These are phyloP conservation scores for Chelonus formosanus DNA, from an alignment of 2,888 invertebrate species.

Conservation along the genomic window DNA sequence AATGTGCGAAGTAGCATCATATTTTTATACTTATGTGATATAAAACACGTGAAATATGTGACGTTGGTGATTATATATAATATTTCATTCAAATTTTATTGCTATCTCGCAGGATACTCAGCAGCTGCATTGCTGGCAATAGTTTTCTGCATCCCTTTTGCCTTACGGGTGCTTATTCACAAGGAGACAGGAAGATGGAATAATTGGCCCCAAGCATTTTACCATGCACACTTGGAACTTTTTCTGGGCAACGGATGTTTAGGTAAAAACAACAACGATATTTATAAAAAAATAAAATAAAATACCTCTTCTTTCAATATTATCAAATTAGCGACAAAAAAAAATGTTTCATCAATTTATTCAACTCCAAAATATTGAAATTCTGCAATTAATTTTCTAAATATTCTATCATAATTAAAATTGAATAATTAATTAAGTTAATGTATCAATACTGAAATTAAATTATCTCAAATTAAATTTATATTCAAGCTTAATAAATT, in stretches of 20 bases:
- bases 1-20: too few species aligned
- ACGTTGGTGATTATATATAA: too few species aligned
- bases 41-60: too few species aligned
- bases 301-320: not conserved
- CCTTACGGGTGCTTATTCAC: constrained; percentile 73
- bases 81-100: constrained; percentile 6
- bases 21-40: too few species aligned
- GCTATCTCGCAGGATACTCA: constrained; percentile 72
- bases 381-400: too few species aligned
- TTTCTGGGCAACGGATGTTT: constrained; percentile 78
- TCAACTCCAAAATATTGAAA: too few species aligned
- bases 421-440: too few species aligned
- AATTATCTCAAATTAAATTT: too few species aligned
- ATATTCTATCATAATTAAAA: too few species aligned
- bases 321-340: not conserved
- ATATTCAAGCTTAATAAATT: too few species aligned
- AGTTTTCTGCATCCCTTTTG: constrained; percentile 75
- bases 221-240: constrained; percentile 75
- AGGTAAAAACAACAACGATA: constrained; percentile 61
- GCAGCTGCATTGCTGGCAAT: constrained; percentile 79
- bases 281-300: constrained; percentile 18
- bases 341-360: too few species aligned
- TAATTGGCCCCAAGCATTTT: constrained; percentile 73
- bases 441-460: too few species aligned
- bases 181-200: constrained; percentile 74